A percentile compares a stretch with the other conserved stretches of the same genome.
These are phyloP conservation scores for Hipparchia sbordonii DNA, from an alignment of 2,888 invertebrate genomes.

Conservation along the genomic window DNA sequence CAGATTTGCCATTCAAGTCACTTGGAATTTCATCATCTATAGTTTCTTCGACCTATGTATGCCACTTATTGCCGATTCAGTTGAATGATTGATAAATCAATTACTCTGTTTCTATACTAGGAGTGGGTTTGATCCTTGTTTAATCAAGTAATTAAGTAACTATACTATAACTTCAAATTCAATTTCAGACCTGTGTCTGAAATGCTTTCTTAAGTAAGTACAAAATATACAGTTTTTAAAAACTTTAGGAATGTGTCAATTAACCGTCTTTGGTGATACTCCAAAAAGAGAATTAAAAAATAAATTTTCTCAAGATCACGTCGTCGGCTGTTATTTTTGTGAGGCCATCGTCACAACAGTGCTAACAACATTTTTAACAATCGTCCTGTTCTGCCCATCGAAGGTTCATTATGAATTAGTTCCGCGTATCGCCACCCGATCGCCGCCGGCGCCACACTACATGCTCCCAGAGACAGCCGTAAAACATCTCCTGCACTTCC, in stretches of 20 bases:
- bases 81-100: too few species aligned
- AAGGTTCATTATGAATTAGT: slow-evolving; percentile 51
- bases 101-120: too few species aligned
- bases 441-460: slow-evolving; percentile 42
- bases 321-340: slow-evolving; percentile 24
- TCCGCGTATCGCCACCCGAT: slow-evolving; percentile 44
- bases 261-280: slow-evolving; percentile 20
- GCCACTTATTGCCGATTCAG: too few species aligned
- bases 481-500: background rate
- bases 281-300: slow-evolving; percentile 16
- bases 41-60: too few species aligned
- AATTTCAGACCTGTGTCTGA: too few species aligned
- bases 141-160: too few species aligned
- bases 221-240: background rate
- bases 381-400: slow-evolving; percentile 36
- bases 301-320: slow-evolving; percentile 24
- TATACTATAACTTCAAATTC: too few species aligned
- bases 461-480: slow-evolving; percentile 13
- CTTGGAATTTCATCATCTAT: too few species aligned
- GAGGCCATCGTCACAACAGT: slow-evolving; percentile 31
- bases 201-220: too few species aligned
- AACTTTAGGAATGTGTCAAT: slow-evolving; percentile 21
- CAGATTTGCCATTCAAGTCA: too few species aligned
- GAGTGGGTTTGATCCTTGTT: too few species aligned
- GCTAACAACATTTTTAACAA: slow-evolving; percentile 39